These are phyloP conservation scores for Phortica magna DNA, from an alignment of 2,888 invertebrate genomes.

Conservation along the genomic window DNA sequence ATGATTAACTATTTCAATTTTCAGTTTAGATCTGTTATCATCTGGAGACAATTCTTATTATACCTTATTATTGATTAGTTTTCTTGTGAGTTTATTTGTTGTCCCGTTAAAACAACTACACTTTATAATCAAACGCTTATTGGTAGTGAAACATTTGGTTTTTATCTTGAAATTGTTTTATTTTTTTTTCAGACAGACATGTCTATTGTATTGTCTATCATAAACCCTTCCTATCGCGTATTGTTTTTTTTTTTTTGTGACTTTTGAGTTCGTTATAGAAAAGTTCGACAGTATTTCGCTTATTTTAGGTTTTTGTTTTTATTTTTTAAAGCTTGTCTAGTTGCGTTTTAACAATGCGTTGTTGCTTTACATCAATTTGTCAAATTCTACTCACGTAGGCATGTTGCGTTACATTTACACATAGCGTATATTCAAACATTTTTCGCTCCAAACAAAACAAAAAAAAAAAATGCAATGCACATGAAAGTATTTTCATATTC, in stretches of 20 bases:
- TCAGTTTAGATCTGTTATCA: too few species aligned
- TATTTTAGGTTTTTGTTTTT: not conserved
- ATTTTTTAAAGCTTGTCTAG: too few species aligned
- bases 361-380: not conserved
- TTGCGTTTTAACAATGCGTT: not conserved
- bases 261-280: not conserved
- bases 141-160: too few species aligned
- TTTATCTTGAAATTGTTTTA: too few species aligned
- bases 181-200: not conserved
- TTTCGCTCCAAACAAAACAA: not conserved
- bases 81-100: too few species aligned
- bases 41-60: too few species aligned
- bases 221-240: not conserved
- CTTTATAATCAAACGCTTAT: too few species aligned
- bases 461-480: constrained; percentile 11
- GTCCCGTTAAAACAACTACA: too few species aligned
- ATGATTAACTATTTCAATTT: too few species aligned
- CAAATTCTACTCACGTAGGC: constrained; percentile 32
- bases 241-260: not conserved
- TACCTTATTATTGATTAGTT: too few species aligned
- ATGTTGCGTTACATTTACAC: constrained; percentile 26
- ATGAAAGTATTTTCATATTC: constrained; percentile 13
- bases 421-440: constrained; percentile 30
- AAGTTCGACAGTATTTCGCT: not conserved
- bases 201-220: not conserved